Conservation (phyloP, 2,888 invertebrate genomes). For the Sesia bembeciformis region DNA sequence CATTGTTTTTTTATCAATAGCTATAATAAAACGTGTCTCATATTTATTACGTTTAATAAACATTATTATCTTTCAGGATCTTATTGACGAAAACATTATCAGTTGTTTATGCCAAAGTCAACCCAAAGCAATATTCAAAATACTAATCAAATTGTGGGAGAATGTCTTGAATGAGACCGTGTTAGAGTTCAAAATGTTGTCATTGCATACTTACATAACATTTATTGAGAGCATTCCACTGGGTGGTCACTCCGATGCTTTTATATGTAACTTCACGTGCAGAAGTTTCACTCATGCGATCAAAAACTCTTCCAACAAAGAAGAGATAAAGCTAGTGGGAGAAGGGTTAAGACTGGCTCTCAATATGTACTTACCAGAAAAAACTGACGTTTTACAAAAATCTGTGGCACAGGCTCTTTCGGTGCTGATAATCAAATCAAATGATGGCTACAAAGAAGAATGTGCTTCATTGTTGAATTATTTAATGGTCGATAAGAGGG, state of each 20-base stretch:
- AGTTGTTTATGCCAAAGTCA: constrained; percentile 54
- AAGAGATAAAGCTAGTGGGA: constrained; percentile 34
- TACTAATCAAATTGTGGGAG: constrained; percentile 64
- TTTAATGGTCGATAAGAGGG: constrained; percentile 66
- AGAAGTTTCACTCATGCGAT: constrained; percentile 69
- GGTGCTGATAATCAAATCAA: constrained; percentile 59
- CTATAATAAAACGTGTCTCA: too few relatives aligned
- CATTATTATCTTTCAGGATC: constrained; percentile 29
- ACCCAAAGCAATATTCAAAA: constrained; percentile 67
- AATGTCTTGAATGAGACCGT: constrained; percentile 57
- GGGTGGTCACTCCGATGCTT: constrained; percentile 59
- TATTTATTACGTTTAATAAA: background rate
- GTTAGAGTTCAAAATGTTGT: constrained; percentile 65
- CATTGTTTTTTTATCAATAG: too few relatives aligned
- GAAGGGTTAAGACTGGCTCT: constrained; percentile 60
- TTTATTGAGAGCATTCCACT: constrained; percentile 60
- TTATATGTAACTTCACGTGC: constrained; percentile 72
- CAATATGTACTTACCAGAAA: constrained; percentile 45
- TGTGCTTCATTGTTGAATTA: constrained; percentile 60
- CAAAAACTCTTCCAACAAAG: constrained; percentile 35
- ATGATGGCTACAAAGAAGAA: constrained; percentile 32
- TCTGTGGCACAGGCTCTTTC: constrained; percentile 69
- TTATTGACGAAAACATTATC: constrained; percentile 41
- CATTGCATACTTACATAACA: constrained; percentile 72
- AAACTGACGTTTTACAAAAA: constrained; percentile 49